A percentile compares a stretch with the other conserved stretches of the same genome.
These are phyloP conservation scores for Eleutherodactylus coqui DNA, from an alignment of 2,797 vertebrate genomes.

Conservation along the genomic window DNA sequence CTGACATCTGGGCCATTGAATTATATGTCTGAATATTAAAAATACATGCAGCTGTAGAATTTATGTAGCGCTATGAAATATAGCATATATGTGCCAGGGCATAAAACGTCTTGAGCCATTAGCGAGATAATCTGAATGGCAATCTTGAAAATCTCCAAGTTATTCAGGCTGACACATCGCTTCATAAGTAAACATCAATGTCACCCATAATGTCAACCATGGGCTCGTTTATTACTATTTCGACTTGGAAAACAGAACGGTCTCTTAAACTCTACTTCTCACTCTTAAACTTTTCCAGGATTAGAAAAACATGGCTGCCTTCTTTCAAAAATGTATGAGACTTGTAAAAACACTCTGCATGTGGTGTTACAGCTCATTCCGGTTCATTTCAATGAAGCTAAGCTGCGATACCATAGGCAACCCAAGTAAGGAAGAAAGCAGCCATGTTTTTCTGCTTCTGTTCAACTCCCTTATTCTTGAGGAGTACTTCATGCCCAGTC, in stretches of 20 bases:
- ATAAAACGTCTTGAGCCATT: conserved; percentile 44
- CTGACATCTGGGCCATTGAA: conserved; percentile 52
- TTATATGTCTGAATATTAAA: conserved; percentile 57
- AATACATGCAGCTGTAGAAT: conserved; percentile 52
- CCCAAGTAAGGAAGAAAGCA: not conserved
- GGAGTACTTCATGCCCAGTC: no score
- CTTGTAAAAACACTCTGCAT: no score
- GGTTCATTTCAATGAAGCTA: not conserved
- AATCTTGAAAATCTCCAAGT: conserved; percentile 19
- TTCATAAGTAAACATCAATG: conserved; percentile 46
- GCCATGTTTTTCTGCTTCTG: no score
- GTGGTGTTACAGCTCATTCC: not conserved
- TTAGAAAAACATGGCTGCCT: not conserved
- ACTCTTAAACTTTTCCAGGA: not conserved
- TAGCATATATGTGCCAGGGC: conserved; percentile 30
- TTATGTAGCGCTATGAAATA: conserved; percentile 47
- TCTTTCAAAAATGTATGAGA: not conserved
- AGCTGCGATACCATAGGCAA: not conserved
- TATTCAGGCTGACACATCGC: conserved; percentile 32
- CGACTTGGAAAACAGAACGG: not conserved
- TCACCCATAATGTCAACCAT: conserved; percentile 2
- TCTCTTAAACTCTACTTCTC: not conserved
- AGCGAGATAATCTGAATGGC: conserved; percentile 34
- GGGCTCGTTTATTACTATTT: not conserved
- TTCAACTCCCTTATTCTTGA: no score